Conservation (phyloP, 2,888 invertebrate species). For the Anticlea derivata region DNA sequence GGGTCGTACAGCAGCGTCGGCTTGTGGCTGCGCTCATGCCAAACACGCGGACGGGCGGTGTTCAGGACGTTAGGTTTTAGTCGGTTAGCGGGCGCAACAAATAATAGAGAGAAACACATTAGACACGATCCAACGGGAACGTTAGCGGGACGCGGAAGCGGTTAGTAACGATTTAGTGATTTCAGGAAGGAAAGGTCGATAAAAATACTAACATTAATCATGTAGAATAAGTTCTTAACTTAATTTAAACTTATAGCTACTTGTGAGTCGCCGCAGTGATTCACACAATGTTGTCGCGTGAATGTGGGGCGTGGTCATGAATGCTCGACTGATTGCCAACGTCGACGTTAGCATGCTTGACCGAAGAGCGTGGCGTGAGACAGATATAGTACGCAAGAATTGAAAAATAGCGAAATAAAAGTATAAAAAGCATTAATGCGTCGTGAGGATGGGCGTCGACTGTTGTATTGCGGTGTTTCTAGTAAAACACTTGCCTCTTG, state of each 20-base stretch:
- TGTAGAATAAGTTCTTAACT: conserved; percentile 74
- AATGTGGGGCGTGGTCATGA: conserved; percentile 52
- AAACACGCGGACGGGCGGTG: conserved; percentile 42
- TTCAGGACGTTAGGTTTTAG: conserved; percentile 75
- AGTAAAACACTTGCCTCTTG: conserved; percentile 85
- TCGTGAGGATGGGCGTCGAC: conserved; percentile 80
- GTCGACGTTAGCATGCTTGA: conserved; percentile 60
- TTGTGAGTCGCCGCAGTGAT: conserved; percentile 49
- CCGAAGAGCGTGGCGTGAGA: conserved; percentile 54
- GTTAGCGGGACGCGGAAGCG: conserved; percentile 57
- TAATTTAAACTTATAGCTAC: conserved; percentile 57
- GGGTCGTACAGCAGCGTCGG: conserved; percentile 92
- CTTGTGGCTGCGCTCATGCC: conserved; percentile 78
- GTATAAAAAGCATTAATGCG: conserved; percentile 83
- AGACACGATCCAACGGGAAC: conserved; percentile 56
- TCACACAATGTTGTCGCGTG: conserved; percentile 57
- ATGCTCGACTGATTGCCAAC: conserved; percentile 49
- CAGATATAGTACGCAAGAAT: conserved; percentile 63
- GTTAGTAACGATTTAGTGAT: conserved; percentile 70
- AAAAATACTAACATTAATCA: conserved; percentile 89
- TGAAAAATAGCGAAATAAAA: conserved; percentile 72
- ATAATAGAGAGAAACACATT: conserved; percentile 67
- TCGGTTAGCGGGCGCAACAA: conserved; percentile 80
- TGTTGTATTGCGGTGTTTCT: conserved; percentile 73
- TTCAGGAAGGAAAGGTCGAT: conserved; percentile 93